These are phyloP conservation scores for Venusia cambrica DNA, from an alignment of 2,888 invertebrate species.

Conservation along the genomic window DNA sequence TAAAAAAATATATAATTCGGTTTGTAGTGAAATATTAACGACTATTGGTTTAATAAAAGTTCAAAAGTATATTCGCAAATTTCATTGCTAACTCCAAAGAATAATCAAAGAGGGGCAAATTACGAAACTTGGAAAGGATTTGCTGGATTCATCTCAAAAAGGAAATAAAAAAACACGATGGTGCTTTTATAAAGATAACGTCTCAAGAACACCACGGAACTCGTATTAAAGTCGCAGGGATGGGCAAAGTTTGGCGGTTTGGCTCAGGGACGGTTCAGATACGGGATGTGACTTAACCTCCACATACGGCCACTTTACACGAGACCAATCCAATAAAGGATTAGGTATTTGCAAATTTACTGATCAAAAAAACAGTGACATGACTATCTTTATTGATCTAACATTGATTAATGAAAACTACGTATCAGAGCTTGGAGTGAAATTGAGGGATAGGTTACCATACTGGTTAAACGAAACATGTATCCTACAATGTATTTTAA, in stretches of 20 bases:
- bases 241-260: conserved; percentile 54
- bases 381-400: no score
- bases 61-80: conserved; percentile 27
- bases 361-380: no score
- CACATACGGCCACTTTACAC: neutral
- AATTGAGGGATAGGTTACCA: no score
- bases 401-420: no score
- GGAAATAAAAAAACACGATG: conserved; percentile 43
- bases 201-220: conserved; percentile 49
- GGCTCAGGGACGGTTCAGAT: conserved; percentile 15
- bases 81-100: conserved; percentile 18
- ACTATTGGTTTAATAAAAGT: no score
- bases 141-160: conserved; percentile 17
- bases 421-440: no score
- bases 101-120: conserved; percentile 26
- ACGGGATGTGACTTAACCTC: conserved; percentile 8
- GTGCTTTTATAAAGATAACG: conserved; percentile 60
- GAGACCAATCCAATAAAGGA: conserved; percentile 2
- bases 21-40: no score
- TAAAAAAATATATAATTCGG: no score
- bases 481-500: no score
- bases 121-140: conserved; percentile 19
- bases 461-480: no score
- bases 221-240: conserved; percentile 60
- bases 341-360: no score